phyloP scores from a whole-genome alignment of 2,113 vertebrate species.

The Actinemys pallida region DNA sequence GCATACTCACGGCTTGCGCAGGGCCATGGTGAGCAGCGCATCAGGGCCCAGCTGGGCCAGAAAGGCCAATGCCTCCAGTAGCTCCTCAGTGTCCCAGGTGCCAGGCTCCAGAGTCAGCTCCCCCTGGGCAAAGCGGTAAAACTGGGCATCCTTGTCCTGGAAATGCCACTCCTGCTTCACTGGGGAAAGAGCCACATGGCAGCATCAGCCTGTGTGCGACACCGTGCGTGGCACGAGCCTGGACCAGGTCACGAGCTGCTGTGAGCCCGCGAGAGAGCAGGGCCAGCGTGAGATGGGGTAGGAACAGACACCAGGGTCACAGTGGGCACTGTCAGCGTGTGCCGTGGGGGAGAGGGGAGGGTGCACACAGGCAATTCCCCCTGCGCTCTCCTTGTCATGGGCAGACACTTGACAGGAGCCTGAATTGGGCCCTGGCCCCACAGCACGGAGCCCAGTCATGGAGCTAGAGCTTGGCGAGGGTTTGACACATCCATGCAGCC shows the following conservation, averaged over 20 bases:
- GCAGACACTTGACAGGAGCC: too few species aligned
- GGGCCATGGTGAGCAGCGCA: slow-evolving; percentile 92
- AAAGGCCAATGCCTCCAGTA: slow-evolving; percentile 87
- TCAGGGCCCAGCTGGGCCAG: slow-evolving; percentile 91
- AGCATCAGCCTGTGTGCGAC: neutral
- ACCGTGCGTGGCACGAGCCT: too few species aligned
- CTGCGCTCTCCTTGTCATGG: neutral
- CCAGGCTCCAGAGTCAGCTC: slow-evolving; percentile 77
- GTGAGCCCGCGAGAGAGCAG: neutral
- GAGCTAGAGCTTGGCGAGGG: neutral
- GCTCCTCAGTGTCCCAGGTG: slow-evolving; percentile 81
- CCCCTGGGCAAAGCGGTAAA: slow-evolving; percentile 89
- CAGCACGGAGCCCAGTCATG: too few species aligned
- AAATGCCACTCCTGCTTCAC: slow-evolving; percentile 94
- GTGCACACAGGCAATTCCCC: too few species aligned
- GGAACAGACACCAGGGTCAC: neutral
- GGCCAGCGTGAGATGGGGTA: neutral
- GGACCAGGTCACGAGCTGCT: neutral
- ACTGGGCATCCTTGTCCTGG: slow-evolving; percentile 93
- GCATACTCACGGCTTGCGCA: slow-evolving; percentile 90
- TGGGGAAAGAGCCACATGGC: slow-evolving; percentile 22
- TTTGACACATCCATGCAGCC: too few species aligned
- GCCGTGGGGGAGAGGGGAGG: too few species aligned
- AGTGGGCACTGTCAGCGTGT: neutral
- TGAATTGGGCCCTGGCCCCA: too few species aligned